Evolutionary conservation across 2,888 invertebrate species (phyloP), one percentile per base, ranked within the genome.

Genomic region (Atrina japonica): DNA sequence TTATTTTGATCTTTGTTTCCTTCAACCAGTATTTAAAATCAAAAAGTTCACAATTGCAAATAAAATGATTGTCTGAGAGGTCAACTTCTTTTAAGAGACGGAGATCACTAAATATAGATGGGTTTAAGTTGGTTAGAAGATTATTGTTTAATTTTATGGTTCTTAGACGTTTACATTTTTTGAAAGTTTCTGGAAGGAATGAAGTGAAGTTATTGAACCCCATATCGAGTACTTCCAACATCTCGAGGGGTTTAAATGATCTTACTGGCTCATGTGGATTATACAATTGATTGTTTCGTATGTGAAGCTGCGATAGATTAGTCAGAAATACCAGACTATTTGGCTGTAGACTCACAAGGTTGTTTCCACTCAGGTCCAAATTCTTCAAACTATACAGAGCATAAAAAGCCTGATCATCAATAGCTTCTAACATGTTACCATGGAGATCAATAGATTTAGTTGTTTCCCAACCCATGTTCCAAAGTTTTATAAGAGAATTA

Each of bases 11-110:
- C 11, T 61, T 67, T 11, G 80, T 78, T 43, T 69, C 67, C 6
- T 60, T 47, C 11, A 83, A 21, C 88, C 88, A 88, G 56, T 81
- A 72, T 27, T 81, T 75, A 53, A 89, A 77, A 5, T 77, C 81
- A 6, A 87, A 50, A 53, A 85, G 70, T 23, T 82, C 80, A 76
- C 89, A 89, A 21, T 79, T 78, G 68, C 89, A 88, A 40, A 77
- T 52, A 65, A 86, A 86, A 6, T 84, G 85, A 67, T 88, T 88
- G 41, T 73, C 60, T 6, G 86, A 81, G 49, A 88, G 76, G 53
- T 86, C 85, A 3, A 89, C 68, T 29, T 60, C 52, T 52, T 83
- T 63, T 16, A 89, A 65, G 5, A 80, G 68, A 18, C 52, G 47
- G 9, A 87, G 52, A n/a, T 73, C 67, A 16, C 78, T 59, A 55